Base-by-base conservation (phyloP, 2,888 invertebrate genomes). In the Neria commutata region DNA sequence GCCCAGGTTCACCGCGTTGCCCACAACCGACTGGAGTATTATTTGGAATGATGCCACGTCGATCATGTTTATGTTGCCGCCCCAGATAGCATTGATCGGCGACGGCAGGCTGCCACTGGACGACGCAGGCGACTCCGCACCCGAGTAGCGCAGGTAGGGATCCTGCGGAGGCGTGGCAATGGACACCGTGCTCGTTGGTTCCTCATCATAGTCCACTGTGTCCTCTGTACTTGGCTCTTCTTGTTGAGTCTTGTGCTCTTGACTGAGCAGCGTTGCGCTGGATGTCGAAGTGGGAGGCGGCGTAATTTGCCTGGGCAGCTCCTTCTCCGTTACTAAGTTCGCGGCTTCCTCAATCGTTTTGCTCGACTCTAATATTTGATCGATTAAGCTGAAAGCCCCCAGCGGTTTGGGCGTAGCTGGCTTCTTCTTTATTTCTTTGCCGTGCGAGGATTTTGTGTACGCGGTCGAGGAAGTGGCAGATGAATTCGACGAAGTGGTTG, bases 11-110 rank as follows among this genome's bases (percentile, higher is more conserved):
- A 42, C n/a, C 2, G 61, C 86, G 67, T 88, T 87, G 14, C 91
- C 91, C 71, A 83, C 85, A 45, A 94, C 91, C 77, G 91, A 89
- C 75, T 91, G 90, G 3, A 94, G 90, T 11, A 89, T 87, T 8
- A 94, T 91, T 68, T 91, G 89, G 74, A 95, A 94, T 69, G 92
- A 89, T 0, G 94, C 91, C 1, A 95, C 92, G 74, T 96, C 96
- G 5, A 91, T 89, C 94, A 95, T 95, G 72, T 89, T 91, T 6
- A 96, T 89, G 65, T 88, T 89, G 1, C 96, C 96, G 60, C 89
- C 89, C 82, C 82, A 82, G 26, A 81, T 16, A 16, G 66, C 21
- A 19, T 17, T 19, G 16, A 60, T 52, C 3, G 11, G 37, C 10
- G 59, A 49, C 8, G 58, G 49, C 1, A 17, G 33, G 19, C 19